Conservation (phyloP, 2,888 invertebrate species). For the Steinernema scapterisci region DNA sequence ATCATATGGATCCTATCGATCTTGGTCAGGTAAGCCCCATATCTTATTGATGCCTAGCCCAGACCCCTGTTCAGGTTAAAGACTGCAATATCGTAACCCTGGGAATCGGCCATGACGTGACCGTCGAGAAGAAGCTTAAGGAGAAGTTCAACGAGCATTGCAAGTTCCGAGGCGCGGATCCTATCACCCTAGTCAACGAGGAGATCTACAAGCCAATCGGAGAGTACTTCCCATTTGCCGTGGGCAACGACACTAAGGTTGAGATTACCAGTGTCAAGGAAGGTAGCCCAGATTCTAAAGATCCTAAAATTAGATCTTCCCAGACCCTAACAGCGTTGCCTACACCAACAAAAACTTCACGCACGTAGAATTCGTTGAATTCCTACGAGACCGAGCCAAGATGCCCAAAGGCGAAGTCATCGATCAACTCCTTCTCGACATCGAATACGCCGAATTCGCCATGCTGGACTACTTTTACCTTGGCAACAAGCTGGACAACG, state of each 20-base stretch:
- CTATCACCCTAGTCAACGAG: slow-evolving; percentile 44
- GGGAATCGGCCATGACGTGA: slow-evolving; percentile 44
- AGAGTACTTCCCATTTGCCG: slow-evolving; percentile 44
- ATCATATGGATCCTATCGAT: slow-evolving; percentile 20
- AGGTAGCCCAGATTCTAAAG: slow-evolving; percentile 9
- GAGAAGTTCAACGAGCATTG: neutral
- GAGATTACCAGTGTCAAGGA: slow-evolving; percentile 41
- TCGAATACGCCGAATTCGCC: slow-evolving; percentile 46
- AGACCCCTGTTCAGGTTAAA: neutral
- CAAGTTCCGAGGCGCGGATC: slow-evolving; percentile 44
- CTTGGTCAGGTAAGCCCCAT: neutral
- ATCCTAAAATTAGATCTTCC: neutral
- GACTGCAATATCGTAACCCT: slow-evolving; percentile 35
- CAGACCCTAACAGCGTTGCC: slow-evolving; percentile 36
- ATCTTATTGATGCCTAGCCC: neutral
- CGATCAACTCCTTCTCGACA: slow-evolving; percentile 45
- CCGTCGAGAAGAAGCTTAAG: slow-evolving; percentile 38
- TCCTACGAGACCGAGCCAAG: slow-evolving; percentile 39
- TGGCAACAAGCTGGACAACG: slow-evolving; percentile 40
- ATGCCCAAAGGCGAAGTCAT: slow-evolving; percentile 37
- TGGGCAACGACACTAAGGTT: slow-evolving; percentile 37
- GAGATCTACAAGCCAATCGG: slow-evolving; percentile 42
- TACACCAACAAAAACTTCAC: slow-evolving; percentile 11
- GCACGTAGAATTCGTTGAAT: slow-evolving; percentile 41
- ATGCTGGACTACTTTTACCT: slow-evolving; percentile 42